Evolutionary conservation across 2,888 invertebrate species (phyloP).

Genomic region (Candidula unifasciata): DNA sequence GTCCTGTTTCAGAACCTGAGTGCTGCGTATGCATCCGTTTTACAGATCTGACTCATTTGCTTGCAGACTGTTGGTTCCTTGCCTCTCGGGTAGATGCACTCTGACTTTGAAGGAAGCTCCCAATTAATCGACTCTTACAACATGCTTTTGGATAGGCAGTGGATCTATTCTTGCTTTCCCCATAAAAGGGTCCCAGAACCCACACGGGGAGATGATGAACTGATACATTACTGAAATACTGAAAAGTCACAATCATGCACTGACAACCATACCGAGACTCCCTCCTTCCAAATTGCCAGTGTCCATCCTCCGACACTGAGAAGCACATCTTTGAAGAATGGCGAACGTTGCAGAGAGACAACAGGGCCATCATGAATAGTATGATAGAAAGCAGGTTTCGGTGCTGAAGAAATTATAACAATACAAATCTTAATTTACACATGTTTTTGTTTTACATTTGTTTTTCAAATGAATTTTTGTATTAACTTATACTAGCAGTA

Average conservation of each 20-base stretch:
- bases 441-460: not conserved
- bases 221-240: not conserved
- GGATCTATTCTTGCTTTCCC: no score
- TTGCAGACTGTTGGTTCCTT: no score
- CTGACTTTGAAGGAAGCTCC: no score
- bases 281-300: conserved; percentile 87
- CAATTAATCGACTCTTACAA: no score
- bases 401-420: conserved; percentile 64
- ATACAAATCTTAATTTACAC: not conserved
- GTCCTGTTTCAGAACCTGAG: no score
- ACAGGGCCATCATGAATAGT: conserved; percentile 76
- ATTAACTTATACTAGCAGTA: no score
- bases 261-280: conserved; percentile 78
- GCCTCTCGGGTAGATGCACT: no score
- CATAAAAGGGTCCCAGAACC: no score
- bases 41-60: no score
- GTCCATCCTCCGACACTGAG: conserved; percentile 87
- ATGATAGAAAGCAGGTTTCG: conserved; percentile 77
- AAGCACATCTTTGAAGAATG: conserved; percentile 82
- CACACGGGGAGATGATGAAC: no score
- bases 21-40: no score
- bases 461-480: not conserved
- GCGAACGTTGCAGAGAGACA: conserved; percentile 80
- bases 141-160: no score
- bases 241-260: not conserved